Evolutionary conservation across 2,113 vertebrate species (phyloP).

Genomic region (Cyphomyrus discorhynchus): DNA sequence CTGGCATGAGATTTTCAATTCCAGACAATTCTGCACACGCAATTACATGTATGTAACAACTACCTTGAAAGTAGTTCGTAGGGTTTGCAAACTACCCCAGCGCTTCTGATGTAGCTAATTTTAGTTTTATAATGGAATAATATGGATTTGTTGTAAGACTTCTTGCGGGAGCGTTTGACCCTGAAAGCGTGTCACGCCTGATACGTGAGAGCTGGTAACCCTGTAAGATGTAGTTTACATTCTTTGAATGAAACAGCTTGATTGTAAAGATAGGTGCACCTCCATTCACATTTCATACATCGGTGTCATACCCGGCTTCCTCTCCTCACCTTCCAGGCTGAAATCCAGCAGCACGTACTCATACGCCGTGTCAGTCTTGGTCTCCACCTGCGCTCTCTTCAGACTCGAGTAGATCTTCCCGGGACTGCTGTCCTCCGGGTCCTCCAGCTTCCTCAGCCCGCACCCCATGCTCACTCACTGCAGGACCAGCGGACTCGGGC

Average conservation of each 20-base stretch:
- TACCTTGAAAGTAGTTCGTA: not conserved
- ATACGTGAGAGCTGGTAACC: not conserved
- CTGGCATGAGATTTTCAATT: not conserved
- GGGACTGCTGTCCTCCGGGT: constrained; percentile 92
- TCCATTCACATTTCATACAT: not conserved
- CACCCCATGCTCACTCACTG: constrained; percentile 78
- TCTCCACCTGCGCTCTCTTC: constrained; percentile 94
- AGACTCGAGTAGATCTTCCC: constrained; percentile 97
- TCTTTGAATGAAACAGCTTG: not conserved
- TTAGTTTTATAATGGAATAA: not conserved
- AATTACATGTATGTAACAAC: not conserved
- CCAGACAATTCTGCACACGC: not conserved
- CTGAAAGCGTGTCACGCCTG: not conserved
- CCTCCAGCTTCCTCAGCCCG: constrained; percentile 89
- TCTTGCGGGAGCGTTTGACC: not conserved
- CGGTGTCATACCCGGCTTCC: not conserved
- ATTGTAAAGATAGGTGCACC: not conserved
- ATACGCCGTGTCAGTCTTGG: constrained; percentile 77
- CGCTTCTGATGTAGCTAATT: not conserved
- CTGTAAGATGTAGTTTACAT: not conserved
- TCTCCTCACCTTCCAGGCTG: constrained; percentile 78
- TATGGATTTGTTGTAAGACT: not conserved
- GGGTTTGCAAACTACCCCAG: not conserved
- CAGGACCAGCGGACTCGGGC: constrained; percentile 23
- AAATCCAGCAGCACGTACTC: constrained; percentile 94